Evolutionary conservation across 2,797 vertebrate species (phyloP), one percentile per base, ranked within the genome.

Genomic region (Hypotaenidia philippensis): DNA sequence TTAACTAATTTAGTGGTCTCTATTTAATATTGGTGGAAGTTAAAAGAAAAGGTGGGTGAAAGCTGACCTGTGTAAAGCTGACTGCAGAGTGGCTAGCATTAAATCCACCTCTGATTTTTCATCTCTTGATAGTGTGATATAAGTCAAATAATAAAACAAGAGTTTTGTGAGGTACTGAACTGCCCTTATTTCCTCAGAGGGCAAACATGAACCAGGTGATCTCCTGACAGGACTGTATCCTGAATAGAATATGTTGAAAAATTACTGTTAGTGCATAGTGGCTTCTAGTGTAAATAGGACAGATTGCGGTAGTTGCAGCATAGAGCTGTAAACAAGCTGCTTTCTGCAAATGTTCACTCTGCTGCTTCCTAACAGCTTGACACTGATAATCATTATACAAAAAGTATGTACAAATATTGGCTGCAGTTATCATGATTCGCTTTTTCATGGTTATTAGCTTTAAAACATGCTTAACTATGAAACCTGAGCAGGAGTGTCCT

Each of bases 301-400:
- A 97, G 94, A 91, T 92, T 96, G 94, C 83, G 61, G 29, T 81
- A n/a, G 72, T 59, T 94, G 64, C 76, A 56, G 53, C 45, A 57
- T 27, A 23, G 61, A 77, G 65, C 41, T 79, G 52, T 93, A 93
- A 95, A 89, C 60, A 93, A 87, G 38, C 83, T 94, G 83, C 72
- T 94, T 88, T 82, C 83, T 90, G 77, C 89, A 91, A 94, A 83
- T 85, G 68, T 76, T 96, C 0, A 2, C 47, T 83, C 55, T 91
- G 45, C 36, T 89, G 52, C 82, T 93, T 95, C 36, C 40, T 44
- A 93, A 31, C 52, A 89, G 19, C 80, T 95, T 94, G 68, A 74
- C 70, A 66, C 27, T 75, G 63, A 65, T 78, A 26, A 60, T 85
- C 23, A 15, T 65, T 91, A 55, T 26, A 52, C 15, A 32, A 57